Base-by-base conservation (phyloP, 2,113 vertebrate genomes). In the Heloderma charlesbogerti region DNA sequence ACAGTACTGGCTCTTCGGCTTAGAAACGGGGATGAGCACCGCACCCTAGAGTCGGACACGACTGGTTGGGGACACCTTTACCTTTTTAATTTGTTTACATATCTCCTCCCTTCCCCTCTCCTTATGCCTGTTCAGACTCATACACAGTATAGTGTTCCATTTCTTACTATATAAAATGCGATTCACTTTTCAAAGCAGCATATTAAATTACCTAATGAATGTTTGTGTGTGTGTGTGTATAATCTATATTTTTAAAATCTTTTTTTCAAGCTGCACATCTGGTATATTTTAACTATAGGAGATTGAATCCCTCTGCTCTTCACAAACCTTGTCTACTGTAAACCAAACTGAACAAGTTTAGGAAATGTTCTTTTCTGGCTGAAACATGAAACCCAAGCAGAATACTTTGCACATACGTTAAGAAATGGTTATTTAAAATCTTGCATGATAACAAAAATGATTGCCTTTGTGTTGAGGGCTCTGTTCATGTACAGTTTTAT, bases 241-340 rank as follows among this genome's bases (percentile, higher is more conserved):
- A 8, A 6, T 94, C 88, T 88, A 93, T 95, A 94, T 94, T 94
- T 94, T 95, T 94, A 95, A n/a, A n/a, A n/a, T n/a, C n/a, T 94
- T 89, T 94, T 91, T 93, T 96, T 94, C 96, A 96, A 97, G 92
- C 94, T 93, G 88, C 87, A 96, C 97, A 97, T 97, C 97, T 97
- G 97, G 94, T 96, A 96, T 97, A 97, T 97, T 97, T 97, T 97
- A 97, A 96, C 96, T 94, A 95, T 92, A 95, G 96, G 94, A 96
- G 93, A 97, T 96, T 94, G 91, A 97, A 96, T 97, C 96, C 96
- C 95, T 95, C 94, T 93, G 80, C 95, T 93, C 92, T 95, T 93
- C 92, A 92, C 95, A 92, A 97, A 96, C 96, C 92, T 95, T 96
- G 95, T 96, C 97, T 95, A 95, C 96, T 95, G 94, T 95, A 96